Evolutionary conservation across 2,113 vertebrate genomes (phyloP).

Genomic region (Copsychus sechellarum): DNA sequence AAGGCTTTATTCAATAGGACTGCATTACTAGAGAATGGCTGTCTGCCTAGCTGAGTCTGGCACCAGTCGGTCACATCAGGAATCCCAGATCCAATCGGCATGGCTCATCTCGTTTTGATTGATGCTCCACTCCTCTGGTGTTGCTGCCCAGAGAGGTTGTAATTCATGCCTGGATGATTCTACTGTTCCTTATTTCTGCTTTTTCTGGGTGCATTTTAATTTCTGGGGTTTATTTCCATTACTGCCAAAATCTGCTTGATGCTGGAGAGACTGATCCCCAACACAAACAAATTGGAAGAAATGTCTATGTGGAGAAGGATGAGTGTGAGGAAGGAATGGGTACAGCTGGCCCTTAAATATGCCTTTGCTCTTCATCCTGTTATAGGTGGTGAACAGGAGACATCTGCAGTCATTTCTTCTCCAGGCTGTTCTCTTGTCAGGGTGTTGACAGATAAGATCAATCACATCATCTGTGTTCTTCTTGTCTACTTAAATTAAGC

Average conservation of each 20-base stretch:
- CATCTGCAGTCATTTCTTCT: constrained; percentile 1
- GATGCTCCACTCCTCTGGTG: neutral
- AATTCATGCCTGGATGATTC: neutral
- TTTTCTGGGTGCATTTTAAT: constrained; percentile 24
- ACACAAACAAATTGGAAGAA: neutral
- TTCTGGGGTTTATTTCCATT: neutral
- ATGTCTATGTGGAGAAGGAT: neutral
- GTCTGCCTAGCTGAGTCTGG: constrained; percentile 21
- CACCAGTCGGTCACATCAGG: constrained; percentile 13
- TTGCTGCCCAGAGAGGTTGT: neutral
- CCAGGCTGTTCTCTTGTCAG: neutral
- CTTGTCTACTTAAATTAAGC: neutral
- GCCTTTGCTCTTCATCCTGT: neutral
- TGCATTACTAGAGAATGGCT: constrained; percentile 24
- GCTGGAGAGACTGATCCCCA: neutral
- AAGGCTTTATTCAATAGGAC: constrained; percentile 23
- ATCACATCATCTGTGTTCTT: neutral
- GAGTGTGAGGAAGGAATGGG: neutral
- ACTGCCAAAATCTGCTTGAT: neutral
- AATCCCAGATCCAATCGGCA: constrained; percentile 22
- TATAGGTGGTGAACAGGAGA: neutral
- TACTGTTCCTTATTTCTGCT: constrained; percentile 7
- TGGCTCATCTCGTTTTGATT: neutral
- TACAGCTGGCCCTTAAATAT: neutral
- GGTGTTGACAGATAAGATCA: neutral